Percentiles rank a stretch among this genome's conserved stretches.
Conservation (phyloP, 2,797 vertebrate genomes). For the Enteromius unitaeniatus region DNA sequence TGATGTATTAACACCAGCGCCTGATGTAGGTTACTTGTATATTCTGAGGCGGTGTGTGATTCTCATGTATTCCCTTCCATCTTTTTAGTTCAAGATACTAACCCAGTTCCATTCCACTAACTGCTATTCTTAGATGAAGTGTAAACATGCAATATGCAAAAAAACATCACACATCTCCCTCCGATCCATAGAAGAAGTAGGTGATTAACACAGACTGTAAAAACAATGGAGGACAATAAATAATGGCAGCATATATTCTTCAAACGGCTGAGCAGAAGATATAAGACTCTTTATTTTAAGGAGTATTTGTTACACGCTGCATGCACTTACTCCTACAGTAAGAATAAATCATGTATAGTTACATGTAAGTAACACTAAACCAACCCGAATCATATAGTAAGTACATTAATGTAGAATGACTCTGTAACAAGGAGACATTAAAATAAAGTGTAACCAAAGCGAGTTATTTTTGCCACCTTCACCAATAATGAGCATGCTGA, state of each 20-base stretch:
- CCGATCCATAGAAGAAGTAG: neutral
- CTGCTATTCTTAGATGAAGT: neutral
- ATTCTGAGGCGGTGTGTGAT: neutral
- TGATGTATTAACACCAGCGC: slow-evolving; percentile 29
- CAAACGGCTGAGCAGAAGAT: neutral
- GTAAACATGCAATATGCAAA: neutral
- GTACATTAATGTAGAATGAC: too few relatives aligned
- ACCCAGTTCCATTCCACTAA: neutral
- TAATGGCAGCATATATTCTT: neutral
- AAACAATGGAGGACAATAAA: neutral
- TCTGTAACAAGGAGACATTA: too few relatives aligned
- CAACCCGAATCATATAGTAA: too few relatives aligned
- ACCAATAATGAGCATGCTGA: too few relatives aligned
- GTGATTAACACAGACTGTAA: neutral
- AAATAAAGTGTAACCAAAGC: too few relatives aligned
- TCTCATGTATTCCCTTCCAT: neutral
- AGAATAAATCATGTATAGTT: too few relatives aligned
- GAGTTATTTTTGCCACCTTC: too few relatives aligned
- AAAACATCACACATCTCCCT: neutral
- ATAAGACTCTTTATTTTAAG: too few relatives aligned
- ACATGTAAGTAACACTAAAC: too few relatives aligned
- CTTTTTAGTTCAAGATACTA: neutral
- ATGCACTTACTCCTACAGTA: too few relatives aligned
- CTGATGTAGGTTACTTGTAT: neutral
- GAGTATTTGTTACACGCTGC: too few relatives aligned